Evolutionary conservation across 2,113 vertebrate genomes (phyloP), one percentile per base, ranked within the genome.

Genomic region (Oryzias celebensis): DNA sequence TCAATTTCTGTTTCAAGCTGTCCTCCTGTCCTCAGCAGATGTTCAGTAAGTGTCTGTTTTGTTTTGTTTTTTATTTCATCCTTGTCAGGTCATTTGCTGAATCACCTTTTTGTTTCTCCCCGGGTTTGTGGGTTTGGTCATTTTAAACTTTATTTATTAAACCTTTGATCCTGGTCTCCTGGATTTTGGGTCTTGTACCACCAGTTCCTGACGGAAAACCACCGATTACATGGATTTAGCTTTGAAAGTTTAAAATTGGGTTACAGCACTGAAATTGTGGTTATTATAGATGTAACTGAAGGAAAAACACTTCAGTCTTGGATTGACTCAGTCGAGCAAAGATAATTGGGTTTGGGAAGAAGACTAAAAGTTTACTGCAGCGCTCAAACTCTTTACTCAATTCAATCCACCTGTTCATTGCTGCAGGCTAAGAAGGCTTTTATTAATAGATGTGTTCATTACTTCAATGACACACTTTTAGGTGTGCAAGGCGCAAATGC

Each of bases 311-410:
- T 7, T 18, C 3, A 16, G 17, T 31, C 41, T 70, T 50, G 26
- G n/a, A 44, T 45, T 43, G 31, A 70, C 44, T 24, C 36, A 41
- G 47, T 61, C 66, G 36, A 53, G 18, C 36, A 48, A 44, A 62
- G 45, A 56, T n/a, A 42, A 53, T 54, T 55, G 26, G 17, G 5
- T 28, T 49, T 65, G 24, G 62, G 14, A 46, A 45, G 53, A 24
- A 54, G 43, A 36, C 36, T 36, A 8, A 36, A 36, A 36, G 36
- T 36, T 36, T 36, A 48, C 47, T 4, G 12, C n/a, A 0, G 16
- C n/a, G 7, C 36, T 52, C 47, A 52, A 17, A 44, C 23, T 49
- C 18, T 20, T 55, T 47, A 64, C 45, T 47, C 31, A 64, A 64
- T 36, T 64, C 44, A 64, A 64, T 46, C 14, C 15, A 31, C 43